Evolutionary conservation across 2,113 vertebrate species (phyloP), one percentile per base, ranked within the genome.

Genomic region (Chaetorhynchus papuensis): DNA sequence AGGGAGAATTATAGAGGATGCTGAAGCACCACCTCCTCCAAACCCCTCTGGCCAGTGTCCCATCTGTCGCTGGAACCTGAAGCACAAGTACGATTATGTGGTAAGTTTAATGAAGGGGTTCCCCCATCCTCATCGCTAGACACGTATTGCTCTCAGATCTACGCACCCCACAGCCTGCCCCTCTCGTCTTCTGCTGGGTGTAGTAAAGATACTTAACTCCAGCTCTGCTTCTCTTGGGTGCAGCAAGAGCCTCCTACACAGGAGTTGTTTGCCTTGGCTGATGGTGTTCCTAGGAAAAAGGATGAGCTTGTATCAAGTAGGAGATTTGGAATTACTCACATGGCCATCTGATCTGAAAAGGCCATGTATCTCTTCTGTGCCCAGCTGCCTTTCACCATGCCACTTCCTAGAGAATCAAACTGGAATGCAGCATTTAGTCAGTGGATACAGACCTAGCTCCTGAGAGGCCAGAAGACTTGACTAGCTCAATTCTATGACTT

Each of bases 1-100:
- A 97, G 99, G 99, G 56, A 91, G 89, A 61, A 97, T 98, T 64
- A 45, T 97, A 63, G 97, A 87, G 35, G 94, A 97, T 15, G 35
- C 84, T 45, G 94, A 96, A 90, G 54, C 89, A 10, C 97, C 97
- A n/a, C n/a, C 97, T 35, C 99, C 99, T 78, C 99, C 99, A 57
- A 99, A 99, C 90, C 99, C 99, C 6, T 89, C 97, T 79, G 99
- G 99, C 39, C 98, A 98, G 77, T 99, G 99, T 92, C 99, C 99
- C 10, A 99, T 99, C 96, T 99, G 99, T 96, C 98, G 98, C 65
- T 99, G 99, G 99, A 99, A 99, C 96, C 98, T 99, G 89, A 99
- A 99, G 93, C 96, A 99, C 95, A 99, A 99, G 92, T 99, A 99
- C 1, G 68, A 89, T 94, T 99, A 99, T 68, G 98, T 98, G 92